phyloP scores from a whole-genome alignment of 1,140 invertebrate species.

The Macrotrachela quadricornifera region DNA sequence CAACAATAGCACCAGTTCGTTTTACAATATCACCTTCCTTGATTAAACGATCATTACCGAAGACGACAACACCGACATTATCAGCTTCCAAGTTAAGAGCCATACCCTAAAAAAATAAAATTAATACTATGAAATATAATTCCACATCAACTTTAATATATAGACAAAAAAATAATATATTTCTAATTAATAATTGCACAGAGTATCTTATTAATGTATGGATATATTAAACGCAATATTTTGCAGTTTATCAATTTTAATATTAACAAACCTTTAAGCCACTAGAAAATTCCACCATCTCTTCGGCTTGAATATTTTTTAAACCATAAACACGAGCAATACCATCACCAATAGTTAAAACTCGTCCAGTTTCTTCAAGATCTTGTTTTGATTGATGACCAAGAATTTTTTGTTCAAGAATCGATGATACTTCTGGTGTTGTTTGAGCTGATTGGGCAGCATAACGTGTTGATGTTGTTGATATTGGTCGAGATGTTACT shows the following conservation, averaged over 20 bases:
- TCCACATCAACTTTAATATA: too few relatives aligned
- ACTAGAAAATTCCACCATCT: slow-evolving; percentile 99
- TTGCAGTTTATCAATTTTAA: too few relatives aligned
- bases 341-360: slow-evolving; percentile 99
- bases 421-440: slow-evolving; percentile 66
- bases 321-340: slow-evolving; percentile 99
- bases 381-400: slow-evolving; percentile 51
- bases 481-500: too few relatives aligned
- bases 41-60: slow-evolving; percentile 99
- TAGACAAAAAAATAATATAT: too few relatives aligned
- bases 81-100: slow-evolving; percentile 98
- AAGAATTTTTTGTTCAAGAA: slow-evolving; percentile 90
- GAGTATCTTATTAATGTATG: too few relatives aligned
- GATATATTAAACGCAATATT: too few relatives aligned
- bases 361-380: slow-evolving; percentile 92
- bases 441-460: too few relatives aligned
- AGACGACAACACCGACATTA: slow-evolving; percentile 99
- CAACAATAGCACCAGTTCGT: slow-evolving; percentile 96
- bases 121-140: too few relatives aligned
- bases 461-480: too few relatives aligned
- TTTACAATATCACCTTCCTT: slow-evolving; percentile 98
- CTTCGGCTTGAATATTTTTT: slow-evolving; percentile 99
- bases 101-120: slow-evolving; percentile 53
- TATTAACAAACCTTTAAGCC: slow-evolving; percentile 49
- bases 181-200: too few relatives aligned